Base-by-base conservation (phyloP, 2,797 vertebrate species). In the Silurus aristotelis region DNA sequence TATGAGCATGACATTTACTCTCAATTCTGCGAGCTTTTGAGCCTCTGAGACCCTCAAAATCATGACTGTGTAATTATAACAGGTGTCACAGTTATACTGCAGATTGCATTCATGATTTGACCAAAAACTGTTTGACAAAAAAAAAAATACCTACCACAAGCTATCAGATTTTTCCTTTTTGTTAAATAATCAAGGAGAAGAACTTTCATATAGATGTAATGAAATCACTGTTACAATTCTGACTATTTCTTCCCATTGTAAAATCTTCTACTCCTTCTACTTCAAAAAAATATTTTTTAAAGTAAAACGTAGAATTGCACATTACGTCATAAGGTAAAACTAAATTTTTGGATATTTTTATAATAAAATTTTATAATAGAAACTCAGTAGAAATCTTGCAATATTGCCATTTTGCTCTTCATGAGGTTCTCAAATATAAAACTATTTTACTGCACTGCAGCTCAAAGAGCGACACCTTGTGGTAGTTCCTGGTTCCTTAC, bases 401-500 rank as follows among this genome's bases (percentile, higher is more conserved):
- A 52, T 38, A 13, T 68, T 68, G 19, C 15, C 8, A 68, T 20
- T 70, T 20, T 20, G 38, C 63, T 10, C n/a, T n/a, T 13, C 3
- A 31, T 27, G 72, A 71, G 1, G 5, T 72, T 9, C 43, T 48
- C 43, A 0, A 52, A 58, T 76, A 9, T 14, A 52, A 61, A 1
- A 22, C 13, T 0, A 17, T 17, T 63, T 20, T n/a, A 46, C 52
- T 25, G n/a, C 22, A 10, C 13, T 48, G 38, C 55, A 68, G 6
- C 56, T 38, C 3, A 10, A 4, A 63, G 66, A 27, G 27, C 70
- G 84, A 77, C 86, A 82, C 78, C 9, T 5, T 73, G 88, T 87
- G 88, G 86, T 68, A 19, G 31, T 67, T 84, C 52, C 7, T 9
- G 25, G 63, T 64, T 86, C 38, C 38, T 56, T 87, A 48, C 67